Base-by-base conservation (phyloP, 2,113 vertebrate genomes). In the Bolborhynchus lineola region DNA sequence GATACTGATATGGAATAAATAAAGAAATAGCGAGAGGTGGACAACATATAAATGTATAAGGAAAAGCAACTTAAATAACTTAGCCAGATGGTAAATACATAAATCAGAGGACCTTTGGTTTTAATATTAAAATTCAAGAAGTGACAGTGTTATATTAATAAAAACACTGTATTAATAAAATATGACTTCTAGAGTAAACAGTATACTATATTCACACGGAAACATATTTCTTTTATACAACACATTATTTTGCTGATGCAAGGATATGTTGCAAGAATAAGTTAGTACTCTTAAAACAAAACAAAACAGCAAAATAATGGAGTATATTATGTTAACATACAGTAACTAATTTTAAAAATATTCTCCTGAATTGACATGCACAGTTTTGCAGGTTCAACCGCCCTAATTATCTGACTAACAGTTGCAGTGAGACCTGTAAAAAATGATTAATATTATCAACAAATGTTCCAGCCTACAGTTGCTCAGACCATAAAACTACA, bases 51-150 rank as follows among this genome's bases (percentile, higher is more conserved):
- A 97, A 98, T 95, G 97, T 96, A 97, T 97, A 96, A 96, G 96
- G 92, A 95, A 97, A 97, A 97, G 97, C 96, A 98, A 98, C 97
- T 97, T 94, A 98, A 98, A 97, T 97, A 97, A 95, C 97, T 97
- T 97, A 97, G 98, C 44, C 95, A 93, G 96, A 96, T 97, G 97
- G 92, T 97, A 93, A 95, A 95, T 92, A 98, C 96, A 97, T 97
- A 98, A 97, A 98, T 96, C 92, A 97, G 88, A 97, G 77, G 69
- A 97, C 83, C 94, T 97, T 97, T 88, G 78, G 96, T 97, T 98
- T 97, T 89, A 96, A 98, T 95, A 97, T 89, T 95, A 96, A 98
- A 96, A 97, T 96, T 91, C 88, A 96, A 97, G 96, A 97, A 97
- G 94, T 96, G 92, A 94, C 96, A 97, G 95, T 96, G 95, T 95